These are phyloP conservation scores for Drosophila crucigera DNA, from an alignment of 2,888 invertebrate species.

Conservation along the genomic window DNA sequence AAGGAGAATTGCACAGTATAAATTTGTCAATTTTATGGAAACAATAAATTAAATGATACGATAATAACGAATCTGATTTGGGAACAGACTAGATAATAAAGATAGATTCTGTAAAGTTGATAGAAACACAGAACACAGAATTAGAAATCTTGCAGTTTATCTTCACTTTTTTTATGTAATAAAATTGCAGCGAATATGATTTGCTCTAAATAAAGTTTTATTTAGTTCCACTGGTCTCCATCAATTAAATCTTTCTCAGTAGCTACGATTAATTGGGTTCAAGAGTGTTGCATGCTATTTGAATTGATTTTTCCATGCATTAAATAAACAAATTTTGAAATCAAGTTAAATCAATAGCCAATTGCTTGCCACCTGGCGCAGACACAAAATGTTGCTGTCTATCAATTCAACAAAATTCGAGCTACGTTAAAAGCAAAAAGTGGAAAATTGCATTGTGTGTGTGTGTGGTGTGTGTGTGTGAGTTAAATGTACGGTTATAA, in stretches of 20 bases:
- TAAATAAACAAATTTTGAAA: slow-evolving; percentile 13
- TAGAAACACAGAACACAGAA: too few relatives aligned
- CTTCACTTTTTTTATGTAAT: background rate
- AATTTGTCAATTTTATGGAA: background rate
- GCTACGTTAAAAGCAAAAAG: slow-evolving; percentile 47
- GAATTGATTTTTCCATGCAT: background rate
- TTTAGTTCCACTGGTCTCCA: background rate
- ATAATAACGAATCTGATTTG: background rate
- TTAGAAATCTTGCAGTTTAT: background rate
- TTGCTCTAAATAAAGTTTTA: background rate
- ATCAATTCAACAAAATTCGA: slow-evolving; percentile 48
- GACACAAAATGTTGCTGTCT: slow-evolving; percentile 49
- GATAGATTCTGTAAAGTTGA: background rate
- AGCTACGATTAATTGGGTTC: background rate
- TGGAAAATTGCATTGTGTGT: slow-evolving; percentile 55
- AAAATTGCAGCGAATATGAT: background rate
- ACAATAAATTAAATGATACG: background rate
- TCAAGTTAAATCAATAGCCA: slow-evolving; percentile 39
- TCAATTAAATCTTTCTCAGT: background rate
- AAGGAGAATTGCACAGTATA: background rate
- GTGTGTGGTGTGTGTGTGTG: slow-evolving; percentile 30
- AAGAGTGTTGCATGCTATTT: background rate
- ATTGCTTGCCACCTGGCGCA: slow-evolving; percentile 53
- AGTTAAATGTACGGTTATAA: slow-evolving; percentile 72
- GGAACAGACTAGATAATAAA: background rate